Base-by-base conservation (phyloP, 2,888 invertebrate species). In the Thecophora atra region DNA sequence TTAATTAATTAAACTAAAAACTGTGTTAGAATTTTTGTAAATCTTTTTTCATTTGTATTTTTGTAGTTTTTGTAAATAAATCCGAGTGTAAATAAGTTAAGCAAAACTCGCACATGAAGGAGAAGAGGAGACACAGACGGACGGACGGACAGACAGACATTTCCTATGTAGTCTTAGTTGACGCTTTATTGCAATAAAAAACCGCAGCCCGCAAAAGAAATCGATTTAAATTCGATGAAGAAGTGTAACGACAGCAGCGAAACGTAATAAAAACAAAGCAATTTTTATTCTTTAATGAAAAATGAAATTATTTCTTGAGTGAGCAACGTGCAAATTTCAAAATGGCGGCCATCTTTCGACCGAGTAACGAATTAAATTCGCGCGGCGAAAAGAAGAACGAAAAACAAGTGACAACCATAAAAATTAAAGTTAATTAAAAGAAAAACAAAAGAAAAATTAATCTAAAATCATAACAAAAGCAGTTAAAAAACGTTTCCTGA, bases 121-220 rank as follows among this genome's bases (percentile, higher is more conserved):
- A 30, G 66, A 65, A 47, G 58, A 60, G 70, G 52, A 70, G 42
- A 58, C 68, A 68, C 30, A 62, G 13, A 68, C 44, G 44, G n/a
- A 58, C 54, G 58, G 65, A 60, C 54, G 17, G 30, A 72, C 65
- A 58, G n/a, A 72, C 72, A 58, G 28, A 52, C 30, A 30, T 66
- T 66, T 72, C 66, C 67, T 58, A 70, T 62, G 37, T 70, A 69
- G 58, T 60, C n/a, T 58, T 69, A 58, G 54, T 67, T 54, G 17
- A 13, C 58, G 19, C 56, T 21, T 19, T 21, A 11, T 44, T 47
- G 64, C 26, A 19, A 11, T 37, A 11, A 37, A 30, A 30, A 66
- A 21, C n/a, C 11, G 37, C 37, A 11, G 7, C 8, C 26, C 66
- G 52, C 28, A 21, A 30, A 30, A 52, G 52, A 19, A 44, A 52